Base-by-base conservation (phyloP, 2,797 vertebrate species). In the Peromyscus eremicus region DNA sequence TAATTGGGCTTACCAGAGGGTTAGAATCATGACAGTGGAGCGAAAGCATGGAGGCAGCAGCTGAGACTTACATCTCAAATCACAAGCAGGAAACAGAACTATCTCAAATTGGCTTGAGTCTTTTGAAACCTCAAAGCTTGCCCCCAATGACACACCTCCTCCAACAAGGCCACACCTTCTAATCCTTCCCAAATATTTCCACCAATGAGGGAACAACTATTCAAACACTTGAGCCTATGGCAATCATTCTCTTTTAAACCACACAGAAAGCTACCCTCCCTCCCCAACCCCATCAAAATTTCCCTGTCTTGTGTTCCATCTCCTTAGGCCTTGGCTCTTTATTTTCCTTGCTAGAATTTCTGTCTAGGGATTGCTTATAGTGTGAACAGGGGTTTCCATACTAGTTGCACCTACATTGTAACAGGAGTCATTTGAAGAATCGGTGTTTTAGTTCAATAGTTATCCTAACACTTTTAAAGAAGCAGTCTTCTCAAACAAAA, bases 401-500 rank as follows among this genome's bases (percentile, higher is more conserved):
- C 27, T 34, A 82, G 46, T 34, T 46, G 21, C 6, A 64, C 43
- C 40, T 95, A 32, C 10, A 64, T 46, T 94, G 17, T 94, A 87
- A 94, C 0, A 88, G n/a, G 70, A 80, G 9, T 93, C 52, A 68
- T 17, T 13, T 62, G 25, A 96, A 95, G 57, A 95, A 95, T 86
- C n/a, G 46, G 32, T 66, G 40, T 29, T 76, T 12, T 70, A 76
- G 73, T 62, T 29, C 34, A 85, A 76, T 27, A 32, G 25, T 87
- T 75, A 49, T 76, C 84, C 23, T n/a, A 91, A 92, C n/a, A 32
- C 83, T 64, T 92, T 94, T 86, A 85, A 89, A 93, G 19, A 62
- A 96, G 23, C 46, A 52, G 40, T 1, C 8, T 91, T 93, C 95
- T 62, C 16, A 82, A 92, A 86, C 29, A 94, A 96, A 92, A 79